phyloP scores from a whole-genome alignment of 2,113 vertebrate species.

The Herpailurus yagouaroundi region DNA sequence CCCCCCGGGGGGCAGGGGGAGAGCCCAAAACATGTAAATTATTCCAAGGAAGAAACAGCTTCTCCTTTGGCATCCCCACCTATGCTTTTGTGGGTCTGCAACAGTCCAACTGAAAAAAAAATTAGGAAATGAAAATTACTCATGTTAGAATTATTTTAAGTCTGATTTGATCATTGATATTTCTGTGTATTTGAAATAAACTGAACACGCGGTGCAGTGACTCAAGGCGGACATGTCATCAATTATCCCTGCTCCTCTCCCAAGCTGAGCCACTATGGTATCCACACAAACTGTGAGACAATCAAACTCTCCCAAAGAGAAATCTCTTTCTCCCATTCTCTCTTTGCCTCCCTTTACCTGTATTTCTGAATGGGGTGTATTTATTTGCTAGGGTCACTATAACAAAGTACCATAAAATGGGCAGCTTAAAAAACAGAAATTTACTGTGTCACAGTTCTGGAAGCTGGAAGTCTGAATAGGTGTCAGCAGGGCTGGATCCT shows the following conservation, averaged over 20 bases:
- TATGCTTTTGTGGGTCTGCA: constrained; percentile 23
- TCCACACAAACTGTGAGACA: not conserved
- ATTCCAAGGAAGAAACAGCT: not conserved
- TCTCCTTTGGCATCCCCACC: not conserved
- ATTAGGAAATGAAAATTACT: constrained; percentile 53
- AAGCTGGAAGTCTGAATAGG: not conserved
- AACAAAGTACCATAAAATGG: not conserved
- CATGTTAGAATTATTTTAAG: not conserved
- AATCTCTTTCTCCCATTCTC: not conserved
- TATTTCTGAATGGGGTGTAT: not conserved
- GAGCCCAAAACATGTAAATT: constrained; percentile 62
- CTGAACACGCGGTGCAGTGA: not conserved
- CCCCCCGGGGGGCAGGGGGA: not conserved
- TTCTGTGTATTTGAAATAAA: constrained; percentile 5
- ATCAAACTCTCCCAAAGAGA: not conserved
- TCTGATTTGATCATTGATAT: not conserved
- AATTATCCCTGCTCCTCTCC: not conserved
- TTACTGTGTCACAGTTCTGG: not conserved
- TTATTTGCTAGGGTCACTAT: not conserved
- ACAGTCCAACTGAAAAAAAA: not conserved
- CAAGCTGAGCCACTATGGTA: not conserved
- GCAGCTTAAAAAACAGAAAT: not conserved
- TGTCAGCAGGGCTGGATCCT: not conserved
- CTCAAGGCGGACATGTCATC: not conserved
- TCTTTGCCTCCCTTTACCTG: not conserved